These are phyloP conservation scores for Melopsittacus undulatus DNA, from an alignment of 2,797 vertebrate species.

Conservation along the genomic window DNA sequence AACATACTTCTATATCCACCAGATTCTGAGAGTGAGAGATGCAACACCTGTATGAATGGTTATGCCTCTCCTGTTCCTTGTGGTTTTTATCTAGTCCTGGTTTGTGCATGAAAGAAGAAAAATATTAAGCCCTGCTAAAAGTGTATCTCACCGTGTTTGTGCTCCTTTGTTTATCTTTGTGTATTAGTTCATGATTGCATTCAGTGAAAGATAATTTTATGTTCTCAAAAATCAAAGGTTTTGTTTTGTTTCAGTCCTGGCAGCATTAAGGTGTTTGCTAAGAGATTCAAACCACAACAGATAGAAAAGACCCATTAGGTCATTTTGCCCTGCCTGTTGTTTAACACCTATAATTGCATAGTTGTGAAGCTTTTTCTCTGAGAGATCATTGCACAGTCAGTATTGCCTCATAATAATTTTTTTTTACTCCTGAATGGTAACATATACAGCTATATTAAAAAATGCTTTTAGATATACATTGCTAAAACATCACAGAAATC, in stretches of 20 bases:
- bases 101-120: background rate
- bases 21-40: background rate
- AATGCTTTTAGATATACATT: background rate
- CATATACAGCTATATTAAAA: background rate
- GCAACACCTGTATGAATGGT: background rate
- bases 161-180: background rate
- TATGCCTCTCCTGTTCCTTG: background rate
- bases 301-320: conserved; percentile 1
- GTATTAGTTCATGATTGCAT: background rate
- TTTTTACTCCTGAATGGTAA: background rate
- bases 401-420: background rate
- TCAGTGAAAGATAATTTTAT: background rate
- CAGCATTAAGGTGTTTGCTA: background rate
- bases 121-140: background rate
- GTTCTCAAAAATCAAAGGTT: background rate
- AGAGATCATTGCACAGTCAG: background rate
- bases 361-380: background rate
- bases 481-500: background rate
- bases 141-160: background rate
- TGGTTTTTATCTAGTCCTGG: background rate
- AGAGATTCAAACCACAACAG: background rate
- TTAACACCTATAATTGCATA: background rate
- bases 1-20: background rate
- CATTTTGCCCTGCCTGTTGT: background rate
- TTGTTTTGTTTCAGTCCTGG: background rate